These are phyloP conservation scores for Leptinotarsa lineolata DNA, from an alignment of 1,140 invertebrate genomes.

Conservation along the genomic window DNA sequence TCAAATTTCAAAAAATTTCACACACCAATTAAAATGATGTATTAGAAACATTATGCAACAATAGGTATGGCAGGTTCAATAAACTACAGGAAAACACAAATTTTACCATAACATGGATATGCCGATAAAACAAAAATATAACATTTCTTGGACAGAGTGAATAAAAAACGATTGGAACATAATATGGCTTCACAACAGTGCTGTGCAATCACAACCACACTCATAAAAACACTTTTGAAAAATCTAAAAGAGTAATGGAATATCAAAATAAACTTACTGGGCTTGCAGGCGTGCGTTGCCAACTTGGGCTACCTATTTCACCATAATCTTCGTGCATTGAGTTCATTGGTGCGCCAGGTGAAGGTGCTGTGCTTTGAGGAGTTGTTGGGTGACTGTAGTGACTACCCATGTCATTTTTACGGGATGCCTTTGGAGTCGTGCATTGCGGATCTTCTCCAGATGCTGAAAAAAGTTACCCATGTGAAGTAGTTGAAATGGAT, in stretches of 20 bases:
- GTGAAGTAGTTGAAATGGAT: no score
- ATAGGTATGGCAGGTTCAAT: not conserved
- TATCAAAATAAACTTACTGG: constrained; percentile 68
- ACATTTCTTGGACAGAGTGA: not conserved
- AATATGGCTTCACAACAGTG: constrained; percentile 21
- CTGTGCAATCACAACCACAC: constrained; percentile 29
- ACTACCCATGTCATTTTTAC: constrained; percentile 67
- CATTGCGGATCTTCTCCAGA: constrained; percentile 83
- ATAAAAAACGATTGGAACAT: constrained; percentile 3
- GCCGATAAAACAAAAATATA: not conserved
- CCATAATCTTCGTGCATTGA: constrained; percentile 88
- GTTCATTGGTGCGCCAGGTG: constrained; percentile 81
- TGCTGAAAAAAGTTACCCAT: constrained; percentile 60
- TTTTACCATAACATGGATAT: not conserved
- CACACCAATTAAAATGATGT: not conserved
- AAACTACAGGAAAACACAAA: not conserved
- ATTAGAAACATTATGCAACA: not conserved
- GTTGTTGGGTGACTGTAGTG: constrained; percentile 73
- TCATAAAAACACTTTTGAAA: constrained; percentile 5
- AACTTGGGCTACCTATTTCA: constrained; percentile 83
- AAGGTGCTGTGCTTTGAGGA: constrained; percentile 73
- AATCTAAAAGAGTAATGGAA: not conserved
- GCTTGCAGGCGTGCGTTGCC: constrained; percentile 87
- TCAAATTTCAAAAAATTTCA: no score
- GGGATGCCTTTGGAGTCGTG: constrained; percentile 72